These are phyloP conservation scores for Thalassaphorura encarpata DNA, from an alignment of 1,140 invertebrate genomes.

Conservation along the genomic window DNA sequence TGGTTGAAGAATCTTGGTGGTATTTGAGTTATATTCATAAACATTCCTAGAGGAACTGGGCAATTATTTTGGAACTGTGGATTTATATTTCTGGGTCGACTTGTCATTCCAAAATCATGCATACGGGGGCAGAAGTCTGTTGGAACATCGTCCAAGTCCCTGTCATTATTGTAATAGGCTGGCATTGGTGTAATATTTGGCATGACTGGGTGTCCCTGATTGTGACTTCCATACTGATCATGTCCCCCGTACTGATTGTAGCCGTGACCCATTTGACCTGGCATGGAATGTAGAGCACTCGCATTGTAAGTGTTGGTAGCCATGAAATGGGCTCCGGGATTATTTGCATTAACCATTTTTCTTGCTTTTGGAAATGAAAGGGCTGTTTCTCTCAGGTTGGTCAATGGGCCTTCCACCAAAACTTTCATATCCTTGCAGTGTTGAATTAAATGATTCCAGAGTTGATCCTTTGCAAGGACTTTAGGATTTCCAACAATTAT, in stretches of 20 bases:
- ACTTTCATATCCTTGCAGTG: slow-evolving; percentile 98
- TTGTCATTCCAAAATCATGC: slow-evolving; percentile 4
- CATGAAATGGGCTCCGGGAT: slow-evolving; percentile 96
- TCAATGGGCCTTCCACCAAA: slow-evolving; percentile 93
- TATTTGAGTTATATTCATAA: slow-evolving; percentile 83
- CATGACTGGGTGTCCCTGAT: background rate
- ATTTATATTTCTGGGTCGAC: slow-evolving; percentile 9
- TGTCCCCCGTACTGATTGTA: too few relatives aligned
- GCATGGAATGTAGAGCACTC: slow-evolving; percentile 47
- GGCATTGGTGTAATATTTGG: background rate
- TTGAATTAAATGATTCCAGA: slow-evolving; percentile 96
- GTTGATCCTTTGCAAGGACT: slow-evolving; percentile 88
- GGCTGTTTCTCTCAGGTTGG: slow-evolving; percentile 80
- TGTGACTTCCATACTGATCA: too few relatives aligned
- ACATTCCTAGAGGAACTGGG: slow-evolving; percentile 88
- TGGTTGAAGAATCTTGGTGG: slow-evolving; percentile 79
- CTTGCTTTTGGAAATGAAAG: slow-evolving; percentile 97
- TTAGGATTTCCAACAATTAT: slow-evolving; percentile 99
- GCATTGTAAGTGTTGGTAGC: slow-evolving; percentile 89
- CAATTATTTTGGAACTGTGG: slow-evolving; percentile 13
- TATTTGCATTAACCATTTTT: slow-evolving; percentile 82
- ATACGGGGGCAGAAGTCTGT: too few relatives aligned
- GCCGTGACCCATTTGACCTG: too few relatives aligned
- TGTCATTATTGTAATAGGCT: slow-evolving; percentile 21
- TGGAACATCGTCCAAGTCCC: background rate